Evolutionary conservation across 2,888 invertebrate species (phyloP).

Genomic region (Nebria salina): DNA sequence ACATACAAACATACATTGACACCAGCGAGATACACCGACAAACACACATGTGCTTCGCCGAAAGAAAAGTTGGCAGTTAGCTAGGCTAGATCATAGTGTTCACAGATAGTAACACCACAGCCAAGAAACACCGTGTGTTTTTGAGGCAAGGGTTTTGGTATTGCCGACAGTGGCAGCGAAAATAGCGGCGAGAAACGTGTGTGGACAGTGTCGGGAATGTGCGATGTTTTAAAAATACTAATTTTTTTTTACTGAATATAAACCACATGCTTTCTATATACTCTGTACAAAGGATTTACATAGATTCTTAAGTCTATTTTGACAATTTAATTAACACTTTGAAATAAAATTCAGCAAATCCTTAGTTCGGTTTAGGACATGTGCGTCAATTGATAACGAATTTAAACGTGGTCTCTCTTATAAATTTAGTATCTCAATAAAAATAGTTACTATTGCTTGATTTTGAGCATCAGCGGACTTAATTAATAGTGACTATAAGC

Average conservation of each 20-base stretch:
- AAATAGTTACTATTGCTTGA: no score
- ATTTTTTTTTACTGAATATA: neutral
- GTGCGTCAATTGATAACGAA: neutral
- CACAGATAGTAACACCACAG: constrained; percentile 3
- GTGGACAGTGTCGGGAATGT: neutral
- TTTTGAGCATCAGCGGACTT: no score
- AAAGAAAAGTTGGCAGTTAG: constrained; percentile 1
- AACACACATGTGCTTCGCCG: neutral
- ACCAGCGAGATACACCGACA: neutral
- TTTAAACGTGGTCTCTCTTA: neutral
- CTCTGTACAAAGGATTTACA: neutral
- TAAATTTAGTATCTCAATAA: neutral
- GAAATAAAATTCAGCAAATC: no score
- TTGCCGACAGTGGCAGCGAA: constrained; percentile 17
- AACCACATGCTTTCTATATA: neutral
- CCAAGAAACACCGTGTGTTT: neutral
- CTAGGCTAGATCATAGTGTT: neutral
- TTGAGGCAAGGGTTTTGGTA: constrained; percentile 4
- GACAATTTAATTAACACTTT: no score
- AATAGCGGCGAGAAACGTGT: constrained; percentile 8
- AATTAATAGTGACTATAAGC: no score
- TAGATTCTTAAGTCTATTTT: no score
- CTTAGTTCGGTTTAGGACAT: neutral
- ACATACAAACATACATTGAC: constrained; percentile 8
- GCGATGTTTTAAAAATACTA: neutral